Evolutionary conservation across 2,888 invertebrate genomes (phyloP).

Genomic region (Meganola albula): DNA sequence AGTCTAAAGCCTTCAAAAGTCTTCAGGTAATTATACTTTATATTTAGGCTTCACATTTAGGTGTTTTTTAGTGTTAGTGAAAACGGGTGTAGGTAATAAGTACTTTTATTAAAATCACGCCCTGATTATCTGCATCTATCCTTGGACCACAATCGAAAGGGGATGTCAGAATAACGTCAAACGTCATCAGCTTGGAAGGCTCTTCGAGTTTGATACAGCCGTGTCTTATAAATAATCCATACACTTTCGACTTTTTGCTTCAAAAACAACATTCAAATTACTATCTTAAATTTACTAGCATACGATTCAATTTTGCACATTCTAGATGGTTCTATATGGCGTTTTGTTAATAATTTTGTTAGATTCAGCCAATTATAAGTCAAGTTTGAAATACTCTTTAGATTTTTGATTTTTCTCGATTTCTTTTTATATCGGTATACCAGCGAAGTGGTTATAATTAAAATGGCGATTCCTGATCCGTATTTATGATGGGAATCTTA

Average conservation of each 20-base stretch:
- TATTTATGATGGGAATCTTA: conserved; percentile 46
- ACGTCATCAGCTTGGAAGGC: conserved; percentile 73
- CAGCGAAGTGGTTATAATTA: conserved; percentile 58
- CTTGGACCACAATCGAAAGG: conserved; percentile 32
- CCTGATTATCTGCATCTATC: no score
- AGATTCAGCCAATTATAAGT: conserved; percentile 70
- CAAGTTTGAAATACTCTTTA: conserved; percentile 69
- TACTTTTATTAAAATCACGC: no score
- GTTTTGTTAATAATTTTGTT: no score
- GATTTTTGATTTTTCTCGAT: conserved; percentile 70
- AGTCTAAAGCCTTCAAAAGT: no score
- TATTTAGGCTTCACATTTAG: no score
- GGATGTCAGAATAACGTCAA: conserved; percentile 71
- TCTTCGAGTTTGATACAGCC: conserved; percentile 70
- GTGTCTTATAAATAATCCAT: conserved; percentile 68
- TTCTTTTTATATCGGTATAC: conserved; percentile 61
- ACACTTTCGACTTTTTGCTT: conserved; percentile 43
- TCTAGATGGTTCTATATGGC: no score
- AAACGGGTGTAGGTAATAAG: no score
- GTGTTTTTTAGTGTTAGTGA: no score
- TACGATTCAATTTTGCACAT: no score
- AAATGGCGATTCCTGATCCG: conserved; percentile 60
- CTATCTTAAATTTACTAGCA: no score
- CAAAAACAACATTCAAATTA: conserved; percentile 18
- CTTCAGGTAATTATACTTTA: no score